phyloP scores from a whole-genome alignment of 2,113 vertebrate genomes.

The Psittacula cyanocephala region DNA sequence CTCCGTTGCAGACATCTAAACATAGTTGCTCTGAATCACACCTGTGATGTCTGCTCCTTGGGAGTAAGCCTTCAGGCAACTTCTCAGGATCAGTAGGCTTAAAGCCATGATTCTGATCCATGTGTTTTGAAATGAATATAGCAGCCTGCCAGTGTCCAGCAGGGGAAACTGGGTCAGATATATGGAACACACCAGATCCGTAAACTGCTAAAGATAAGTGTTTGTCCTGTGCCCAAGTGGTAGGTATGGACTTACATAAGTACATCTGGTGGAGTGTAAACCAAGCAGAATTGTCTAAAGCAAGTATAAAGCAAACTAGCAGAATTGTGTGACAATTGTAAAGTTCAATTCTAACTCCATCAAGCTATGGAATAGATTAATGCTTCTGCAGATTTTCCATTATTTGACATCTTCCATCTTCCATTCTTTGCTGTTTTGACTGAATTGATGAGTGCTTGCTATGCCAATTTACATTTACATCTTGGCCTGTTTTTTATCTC shows the following conservation, averaged over 20 bases:
- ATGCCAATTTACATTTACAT: neutral
- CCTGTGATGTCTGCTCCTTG: neutral
- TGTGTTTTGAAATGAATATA: neutral
- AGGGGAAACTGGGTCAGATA: neutral
- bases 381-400: neutral
- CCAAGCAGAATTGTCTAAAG: neutral
- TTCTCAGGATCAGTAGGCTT: neutral
- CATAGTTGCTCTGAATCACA: neutral
- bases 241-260: neutral
- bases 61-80: neutral
- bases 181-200: neutral
- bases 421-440: neutral
- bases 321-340: neutral
- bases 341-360: neutral
- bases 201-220: neutral
- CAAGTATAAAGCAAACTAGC: neutral
- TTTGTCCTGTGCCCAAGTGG: neutral
- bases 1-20: neutral
- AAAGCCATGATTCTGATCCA: neutral
- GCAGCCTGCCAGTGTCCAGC: neutral
- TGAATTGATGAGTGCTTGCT: neutral
- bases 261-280: neutral
- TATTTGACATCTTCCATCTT: neutral
- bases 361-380: neutral
- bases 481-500: neutral